Evolutionary conservation across 2,888 invertebrate species (phyloP).

Genomic region (Geophilus truncorum): DNA sequence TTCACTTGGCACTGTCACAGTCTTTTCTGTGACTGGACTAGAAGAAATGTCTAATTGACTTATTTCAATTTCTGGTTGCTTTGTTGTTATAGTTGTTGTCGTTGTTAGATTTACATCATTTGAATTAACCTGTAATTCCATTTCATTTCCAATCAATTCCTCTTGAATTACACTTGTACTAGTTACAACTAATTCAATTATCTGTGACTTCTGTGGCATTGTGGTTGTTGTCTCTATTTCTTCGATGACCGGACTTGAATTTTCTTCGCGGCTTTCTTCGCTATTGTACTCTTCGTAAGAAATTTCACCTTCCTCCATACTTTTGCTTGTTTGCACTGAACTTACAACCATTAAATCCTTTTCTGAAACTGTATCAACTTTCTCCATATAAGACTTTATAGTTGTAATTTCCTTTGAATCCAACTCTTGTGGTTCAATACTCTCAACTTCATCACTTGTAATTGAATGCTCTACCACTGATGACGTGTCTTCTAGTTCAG

Average conservation of each 20-base stretch:
- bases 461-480: not conserved
- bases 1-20: conserved; percentile 6
- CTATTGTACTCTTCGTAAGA: not conserved
- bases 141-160: not conserved
- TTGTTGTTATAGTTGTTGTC: not conserved
- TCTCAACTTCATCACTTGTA: not conserved
- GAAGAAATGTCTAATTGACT: not conserved
- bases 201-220: not conserved
- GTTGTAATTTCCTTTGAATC: not conserved
- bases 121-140: not conserved
- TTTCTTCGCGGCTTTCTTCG: not conserved
- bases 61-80: not conserved
- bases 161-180: not conserved
- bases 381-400: not conserved
- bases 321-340: conserved; percentile 13
- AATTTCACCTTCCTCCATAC: not conserved
- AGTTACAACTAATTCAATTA: not conserved
- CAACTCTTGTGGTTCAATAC: not conserved
- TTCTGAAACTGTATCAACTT: not conserved
- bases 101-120: not conserved
- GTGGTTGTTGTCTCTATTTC: not conserved
- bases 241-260: not conserved
- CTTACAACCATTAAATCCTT: not conserved
- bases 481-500: not conserved
- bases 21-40: not conserved